These are phyloP conservation scores for Belgica antarctica DNA, from an alignment of 2,888 invertebrate genomes.

Conservation along the genomic window DNA sequence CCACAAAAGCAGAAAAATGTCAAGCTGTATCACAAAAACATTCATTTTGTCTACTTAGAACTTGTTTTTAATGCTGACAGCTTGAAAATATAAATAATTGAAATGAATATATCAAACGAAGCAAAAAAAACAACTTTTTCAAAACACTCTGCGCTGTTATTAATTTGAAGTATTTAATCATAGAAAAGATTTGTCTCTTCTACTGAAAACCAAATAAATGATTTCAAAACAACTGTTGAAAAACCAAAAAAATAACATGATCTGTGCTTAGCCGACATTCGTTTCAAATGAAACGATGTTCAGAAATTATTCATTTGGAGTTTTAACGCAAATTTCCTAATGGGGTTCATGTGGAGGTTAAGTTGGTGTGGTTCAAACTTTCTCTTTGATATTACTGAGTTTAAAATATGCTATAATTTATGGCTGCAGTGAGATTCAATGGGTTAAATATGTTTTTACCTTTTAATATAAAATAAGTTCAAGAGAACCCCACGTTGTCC, in stretches of 20 bases:
- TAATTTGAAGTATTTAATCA: conserved; percentile 23
- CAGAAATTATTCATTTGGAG: conserved; percentile 12
- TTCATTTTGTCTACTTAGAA: conserved; percentile 7
- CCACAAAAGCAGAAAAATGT: conserved; percentile 14
- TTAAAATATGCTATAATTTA: too few relatives aligned
- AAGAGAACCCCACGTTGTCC: too few relatives aligned
- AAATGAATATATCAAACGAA: conserved; percentile 30
- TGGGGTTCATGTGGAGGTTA: too few relatives aligned
- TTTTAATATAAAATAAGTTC: too few relatives aligned
- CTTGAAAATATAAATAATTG: conserved; percentile 32
- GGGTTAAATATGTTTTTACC: too few relatives aligned
- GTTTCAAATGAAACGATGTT: not conserved
- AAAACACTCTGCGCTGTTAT: conserved; percentile 16
- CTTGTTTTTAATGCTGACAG: conserved; percentile 29
- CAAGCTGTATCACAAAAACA: too few relatives aligned
- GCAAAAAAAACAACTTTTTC: not conserved
- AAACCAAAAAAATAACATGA: conserved; percentile 30
- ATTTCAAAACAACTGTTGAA: conserved; percentile 38
- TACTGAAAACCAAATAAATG: conserved; percentile 24
- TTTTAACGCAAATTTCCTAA: too few relatives aligned
- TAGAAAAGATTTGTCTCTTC: conserved; percentile 28
- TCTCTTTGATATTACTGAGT: too few relatives aligned
- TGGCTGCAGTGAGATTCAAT: too few relatives aligned
- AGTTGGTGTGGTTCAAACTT: too few relatives aligned
- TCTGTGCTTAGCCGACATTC: not conserved